phyloP scores from a whole-genome alignment of 2,797 vertebrate species.

The Echeneis naucrates region DNA sequence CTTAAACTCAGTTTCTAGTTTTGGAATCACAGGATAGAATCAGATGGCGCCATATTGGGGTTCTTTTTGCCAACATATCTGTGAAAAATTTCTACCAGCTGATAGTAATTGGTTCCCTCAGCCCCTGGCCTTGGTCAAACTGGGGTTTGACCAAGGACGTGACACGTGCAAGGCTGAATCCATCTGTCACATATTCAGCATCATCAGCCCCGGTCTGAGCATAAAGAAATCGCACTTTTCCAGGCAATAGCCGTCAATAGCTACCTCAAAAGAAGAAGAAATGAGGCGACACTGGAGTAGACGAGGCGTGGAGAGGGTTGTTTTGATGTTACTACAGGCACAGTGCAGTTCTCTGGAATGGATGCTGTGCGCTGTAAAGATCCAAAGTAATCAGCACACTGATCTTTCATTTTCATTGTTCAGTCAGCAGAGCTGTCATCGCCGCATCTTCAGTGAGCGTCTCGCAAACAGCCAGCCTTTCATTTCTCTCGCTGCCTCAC shows the following conservation, averaged over 20 bases:
- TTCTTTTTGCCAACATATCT: constrained; percentile 1
- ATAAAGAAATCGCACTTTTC: constrained; percentile 30
- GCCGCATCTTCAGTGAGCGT: constrained; percentile 32
- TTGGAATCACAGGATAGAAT: not conserved
- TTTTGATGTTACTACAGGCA: constrained; percentile 39
- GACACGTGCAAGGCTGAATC: too few species aligned
- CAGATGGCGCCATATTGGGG: too few species aligned
- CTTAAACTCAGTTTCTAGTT: not conserved
- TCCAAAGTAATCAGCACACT: constrained; percentile 35
- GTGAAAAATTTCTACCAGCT: constrained; percentile 17
- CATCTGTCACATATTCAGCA: constrained; percentile 8
- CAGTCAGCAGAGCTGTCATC: constrained; percentile 50
- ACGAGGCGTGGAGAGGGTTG: not conserved
- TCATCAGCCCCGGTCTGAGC: constrained; percentile 2
- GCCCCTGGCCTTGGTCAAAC: not conserved
- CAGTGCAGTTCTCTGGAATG: constrained; percentile 29
- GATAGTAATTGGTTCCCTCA: constrained; percentile 7
- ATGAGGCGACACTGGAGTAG: constrained; percentile 15
- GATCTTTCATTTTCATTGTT: constrained; percentile 49
- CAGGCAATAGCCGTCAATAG: constrained; percentile 8
- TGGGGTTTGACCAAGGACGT: too few species aligned
- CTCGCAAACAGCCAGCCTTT: constrained; percentile 21
- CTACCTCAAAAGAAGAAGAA: constrained; percentile 17
- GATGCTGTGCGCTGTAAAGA: constrained; percentile 27
- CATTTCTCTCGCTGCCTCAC: constrained; percentile 20